These are phyloP conservation scores for Thinocorus orbignyianus DNA, from an alignment of 2,113 vertebrate genomes.

Conservation along the genomic window DNA sequence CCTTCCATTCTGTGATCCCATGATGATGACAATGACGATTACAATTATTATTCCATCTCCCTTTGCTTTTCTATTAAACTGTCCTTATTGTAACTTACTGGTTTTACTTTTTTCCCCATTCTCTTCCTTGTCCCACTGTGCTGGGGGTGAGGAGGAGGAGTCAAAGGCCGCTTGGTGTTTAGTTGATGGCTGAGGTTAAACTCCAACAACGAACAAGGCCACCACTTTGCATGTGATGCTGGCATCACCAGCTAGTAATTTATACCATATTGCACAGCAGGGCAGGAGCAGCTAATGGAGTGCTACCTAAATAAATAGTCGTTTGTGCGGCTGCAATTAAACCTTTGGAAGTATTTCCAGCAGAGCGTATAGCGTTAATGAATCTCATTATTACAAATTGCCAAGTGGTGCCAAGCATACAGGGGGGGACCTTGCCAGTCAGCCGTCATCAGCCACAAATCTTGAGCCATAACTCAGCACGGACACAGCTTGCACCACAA, in stretches of 20 bases:
- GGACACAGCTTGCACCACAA: not conserved
- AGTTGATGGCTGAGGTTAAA: not conserved
- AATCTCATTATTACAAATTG: slow-evolving; percentile 7
- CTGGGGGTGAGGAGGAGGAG: not conserved
- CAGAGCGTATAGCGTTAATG: not conserved
- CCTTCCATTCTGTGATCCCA: no score
- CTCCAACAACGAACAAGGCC: not conserved
- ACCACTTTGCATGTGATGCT: not conserved
- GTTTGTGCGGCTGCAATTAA: not conserved
- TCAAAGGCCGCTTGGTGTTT: not conserved
- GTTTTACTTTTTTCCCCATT: not conserved
- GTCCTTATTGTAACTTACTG: not conserved
- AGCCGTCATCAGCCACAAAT: not conserved
- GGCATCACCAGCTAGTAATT: not conserved
- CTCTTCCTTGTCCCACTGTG: not conserved
- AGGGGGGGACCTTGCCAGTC: not conserved
- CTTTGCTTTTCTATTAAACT: not conserved
- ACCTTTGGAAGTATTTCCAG: slow-evolving; percentile 27
- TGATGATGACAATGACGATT: no score
- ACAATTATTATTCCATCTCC: not conserved
- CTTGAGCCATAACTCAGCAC: rapidly evolving
- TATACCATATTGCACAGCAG: not conserved
- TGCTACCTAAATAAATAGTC: slow-evolving; percentile 39
- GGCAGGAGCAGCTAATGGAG: slow-evolving; percentile 38
- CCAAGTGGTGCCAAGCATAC: not conserved